Evolutionary conservation across 2,888 invertebrate species (phyloP).

Genomic region (Apoda limacodes): DNA sequence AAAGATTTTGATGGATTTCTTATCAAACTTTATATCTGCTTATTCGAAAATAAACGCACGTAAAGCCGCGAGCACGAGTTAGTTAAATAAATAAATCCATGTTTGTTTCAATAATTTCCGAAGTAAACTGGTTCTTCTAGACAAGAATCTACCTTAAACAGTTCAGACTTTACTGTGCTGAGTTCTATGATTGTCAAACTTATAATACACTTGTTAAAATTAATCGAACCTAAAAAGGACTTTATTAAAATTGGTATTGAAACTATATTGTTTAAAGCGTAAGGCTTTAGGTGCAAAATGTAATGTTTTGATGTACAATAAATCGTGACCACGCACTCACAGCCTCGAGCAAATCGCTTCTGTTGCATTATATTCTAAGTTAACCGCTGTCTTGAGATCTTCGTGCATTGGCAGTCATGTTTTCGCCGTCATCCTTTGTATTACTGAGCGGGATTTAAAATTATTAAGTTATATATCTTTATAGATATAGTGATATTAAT

Average conservation of each 20-base stretch:
- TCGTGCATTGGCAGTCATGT: conserved; percentile 9
- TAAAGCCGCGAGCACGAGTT: no score
- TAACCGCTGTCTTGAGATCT: conserved; percentile 25
- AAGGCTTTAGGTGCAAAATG: conserved; percentile 27
- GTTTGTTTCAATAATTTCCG: conserved; percentile 26
- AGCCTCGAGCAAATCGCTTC: conserved; percentile 58
- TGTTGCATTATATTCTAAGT: conserved; percentile 46
- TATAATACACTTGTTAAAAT: conserved; percentile 24
- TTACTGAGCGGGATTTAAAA: no score
- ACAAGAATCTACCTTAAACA: conserved; percentile 56
- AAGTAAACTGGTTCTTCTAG: conserved; percentile 38
- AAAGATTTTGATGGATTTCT: no score
- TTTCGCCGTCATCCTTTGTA: background rate
- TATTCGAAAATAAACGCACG: no score
- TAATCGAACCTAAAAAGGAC: conserved; percentile 23
- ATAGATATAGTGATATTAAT: no score
- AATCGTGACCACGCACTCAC: conserved; percentile 55
- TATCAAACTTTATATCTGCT: no score
- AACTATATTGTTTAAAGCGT: conserved; percentile 26
- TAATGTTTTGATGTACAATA: conserved; percentile 38
- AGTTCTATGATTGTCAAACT: conserved; percentile 20
- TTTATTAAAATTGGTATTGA: conserved; percentile 22
- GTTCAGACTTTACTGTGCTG: conserved; percentile 37
- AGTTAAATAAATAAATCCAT: background rate
- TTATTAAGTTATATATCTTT: no score